These are phyloP conservation scores for Dryobotodes eremita DNA, from an alignment of 2,888 invertebrate genomes.

Conservation along the genomic window DNA sequence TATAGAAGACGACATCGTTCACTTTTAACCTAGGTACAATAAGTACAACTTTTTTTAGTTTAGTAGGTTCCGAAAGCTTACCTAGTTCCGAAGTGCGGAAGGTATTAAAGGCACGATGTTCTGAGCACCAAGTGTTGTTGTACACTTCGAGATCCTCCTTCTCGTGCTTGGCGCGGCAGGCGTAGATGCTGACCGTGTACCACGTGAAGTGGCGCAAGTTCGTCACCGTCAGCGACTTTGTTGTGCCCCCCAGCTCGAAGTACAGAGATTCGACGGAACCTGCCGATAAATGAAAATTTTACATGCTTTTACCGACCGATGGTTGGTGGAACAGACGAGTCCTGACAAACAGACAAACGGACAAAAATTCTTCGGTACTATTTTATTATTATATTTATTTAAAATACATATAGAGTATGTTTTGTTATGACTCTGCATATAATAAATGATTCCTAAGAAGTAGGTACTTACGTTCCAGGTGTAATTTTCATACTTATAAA, in stretches of 20 bases:
- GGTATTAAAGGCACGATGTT: conserved; percentile 78
- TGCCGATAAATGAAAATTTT: conserved; percentile 61
- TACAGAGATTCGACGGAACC: conserved; percentile 82
- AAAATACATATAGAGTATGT: too few relatives aligned
- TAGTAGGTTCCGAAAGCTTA: conserved; percentile 51
- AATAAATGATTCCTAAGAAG: too few relatives aligned
- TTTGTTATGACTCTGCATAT: too few relatives aligned
- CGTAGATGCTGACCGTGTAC: conserved; percentile 94
- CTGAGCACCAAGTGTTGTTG: conserved; percentile 88
- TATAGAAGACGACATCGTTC: background rate
- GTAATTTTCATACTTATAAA: too few relatives aligned
- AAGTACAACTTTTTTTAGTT: background rate
- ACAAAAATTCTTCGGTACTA: background rate
- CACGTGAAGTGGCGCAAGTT: conserved; percentile 94
- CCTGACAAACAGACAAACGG: background rate
- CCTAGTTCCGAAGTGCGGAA: conserved; percentile 83
- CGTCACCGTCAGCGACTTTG: conserved; percentile 74
- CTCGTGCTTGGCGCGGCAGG: conserved; percentile 93
- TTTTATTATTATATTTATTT: background rate
- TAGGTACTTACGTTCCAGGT: too few relatives aligned
- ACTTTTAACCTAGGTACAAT: background rate
- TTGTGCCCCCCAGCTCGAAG: conserved; percentile 89
- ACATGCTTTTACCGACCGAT: background rate
- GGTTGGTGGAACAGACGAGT: too few relatives aligned
- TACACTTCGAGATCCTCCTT: conserved; percentile 87